phyloP scores from a whole-genome alignment of 2,113 vertebrate genomes.

The Sula dactylatra region DNA sequence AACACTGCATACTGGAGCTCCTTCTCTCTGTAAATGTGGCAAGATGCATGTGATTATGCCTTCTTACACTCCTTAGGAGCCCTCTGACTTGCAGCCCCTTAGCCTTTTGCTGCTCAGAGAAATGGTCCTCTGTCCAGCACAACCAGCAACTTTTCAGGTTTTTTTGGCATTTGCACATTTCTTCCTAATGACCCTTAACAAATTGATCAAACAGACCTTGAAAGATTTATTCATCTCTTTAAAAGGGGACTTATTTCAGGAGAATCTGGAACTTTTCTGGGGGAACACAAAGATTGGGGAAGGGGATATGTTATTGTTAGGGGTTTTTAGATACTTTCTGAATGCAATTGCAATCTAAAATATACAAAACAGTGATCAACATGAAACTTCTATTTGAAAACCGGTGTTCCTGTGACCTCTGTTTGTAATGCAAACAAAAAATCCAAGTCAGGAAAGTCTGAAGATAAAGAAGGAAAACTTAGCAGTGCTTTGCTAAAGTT shows the following conservation, averaged over 20 bases:
- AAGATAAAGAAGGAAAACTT: neutral
- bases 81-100: neutral
- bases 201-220: neutral
- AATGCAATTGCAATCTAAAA: neutral
- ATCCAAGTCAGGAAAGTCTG: neutral
- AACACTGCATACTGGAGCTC: neutral
- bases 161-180: neutral
- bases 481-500: neutral
- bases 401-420: neutral
- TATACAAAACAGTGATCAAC: neutral
- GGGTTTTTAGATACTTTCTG: neutral
- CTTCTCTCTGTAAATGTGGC: neutral
- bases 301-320: neutral
- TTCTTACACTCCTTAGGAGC: neutral
- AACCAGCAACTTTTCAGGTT: neutral
- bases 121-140: neutral
- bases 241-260: neutral
- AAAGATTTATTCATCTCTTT: neutral
- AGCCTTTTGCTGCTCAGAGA: neutral
- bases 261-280: neutral
- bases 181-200: neutral
- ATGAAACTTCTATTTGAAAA: neutral
- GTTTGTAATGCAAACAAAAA: neutral
- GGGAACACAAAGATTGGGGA: neutral
- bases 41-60: neutral